Evolutionary conservation across 2,113 vertebrate species (phyloP).

Genomic region (Motacilla alba): DNA sequence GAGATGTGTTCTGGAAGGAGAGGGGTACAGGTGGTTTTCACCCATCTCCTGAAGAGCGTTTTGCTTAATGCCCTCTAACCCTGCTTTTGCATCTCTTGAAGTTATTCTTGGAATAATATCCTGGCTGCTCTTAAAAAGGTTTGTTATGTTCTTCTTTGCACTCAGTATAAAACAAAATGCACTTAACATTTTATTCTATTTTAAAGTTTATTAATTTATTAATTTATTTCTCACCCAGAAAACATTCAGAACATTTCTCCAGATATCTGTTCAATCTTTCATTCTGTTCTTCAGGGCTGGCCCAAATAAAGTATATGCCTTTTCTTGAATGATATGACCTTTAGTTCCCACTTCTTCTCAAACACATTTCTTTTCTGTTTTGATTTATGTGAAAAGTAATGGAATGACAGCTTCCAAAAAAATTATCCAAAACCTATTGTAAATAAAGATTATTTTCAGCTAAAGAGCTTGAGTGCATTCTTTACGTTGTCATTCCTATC

Average conservation of each 20-base stretch:
- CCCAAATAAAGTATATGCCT: neutral
- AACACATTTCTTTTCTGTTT: neutral
- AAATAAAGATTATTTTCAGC: slow-evolving; percentile 22
- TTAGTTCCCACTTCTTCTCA: neutral
- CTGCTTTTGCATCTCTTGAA: neutral
- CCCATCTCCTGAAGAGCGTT: neutral
- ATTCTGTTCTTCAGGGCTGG: neutral
- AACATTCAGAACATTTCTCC: neutral
- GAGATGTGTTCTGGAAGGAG: neutral
- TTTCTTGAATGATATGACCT: neutral
- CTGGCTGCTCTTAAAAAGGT: neutral
- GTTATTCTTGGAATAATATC: neutral
- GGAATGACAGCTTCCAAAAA: neutral
- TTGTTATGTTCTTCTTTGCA: neutral
- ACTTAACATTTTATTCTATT: neutral
- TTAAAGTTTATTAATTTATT: neutral
- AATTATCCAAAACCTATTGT: neutral
- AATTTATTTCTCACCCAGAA: neutral
- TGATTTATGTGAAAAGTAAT: neutral
- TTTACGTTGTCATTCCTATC: neutral
- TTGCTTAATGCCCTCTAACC: neutral
- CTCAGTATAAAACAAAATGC: neutral
- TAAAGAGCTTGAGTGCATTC: neutral
- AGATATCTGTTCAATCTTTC: neutral
- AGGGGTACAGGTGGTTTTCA: neutral